These are phyloP conservation scores for Coregonus suidteri DNA, from an alignment of 2,797 vertebrate genomes.

Conservation along the genomic window DNA sequence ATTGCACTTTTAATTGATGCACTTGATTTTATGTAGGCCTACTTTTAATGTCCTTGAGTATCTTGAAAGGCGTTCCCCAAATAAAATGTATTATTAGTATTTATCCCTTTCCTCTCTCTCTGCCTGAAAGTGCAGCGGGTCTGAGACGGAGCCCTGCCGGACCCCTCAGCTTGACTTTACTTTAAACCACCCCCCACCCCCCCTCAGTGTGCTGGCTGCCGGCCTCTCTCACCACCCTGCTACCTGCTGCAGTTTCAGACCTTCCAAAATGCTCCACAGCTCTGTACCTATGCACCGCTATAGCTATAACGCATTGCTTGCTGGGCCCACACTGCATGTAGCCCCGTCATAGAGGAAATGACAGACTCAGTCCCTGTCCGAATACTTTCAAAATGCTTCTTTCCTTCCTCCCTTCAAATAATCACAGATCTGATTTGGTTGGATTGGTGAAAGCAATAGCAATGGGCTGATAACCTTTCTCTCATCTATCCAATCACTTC, in stretches of 20 bases:
- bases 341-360: slow-evolving; percentile 16
- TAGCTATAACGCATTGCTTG: slow-evolving; percentile 25
- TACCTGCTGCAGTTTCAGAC: slow-evolving; percentile 27
- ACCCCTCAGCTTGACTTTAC: slow-evolving; percentile 1
- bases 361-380: slow-evolving; percentile 18
- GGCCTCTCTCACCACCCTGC: slow-evolving; percentile 29
- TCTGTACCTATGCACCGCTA: not conserved
- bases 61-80: too few relatives aligned
- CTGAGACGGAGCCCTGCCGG: not conserved
- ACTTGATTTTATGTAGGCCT: too few relatives aligned
- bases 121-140: not conserved
- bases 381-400: not conserved
- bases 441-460: not conserved
- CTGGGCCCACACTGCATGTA: slow-evolving; percentile 54
- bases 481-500: not conserved
- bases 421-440: not conserved
- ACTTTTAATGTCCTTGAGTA: too few relatives aligned
- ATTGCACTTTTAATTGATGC: too few relatives aligned
- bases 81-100: too few relatives aligned
- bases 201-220: slow-evolving; percentile 25
- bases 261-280: not conserved
- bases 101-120: not conserved
- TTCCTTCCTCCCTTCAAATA: not conserved
- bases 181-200: not conserved
- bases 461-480: not conserved